Base-by-base conservation (phyloP, 2,888 invertebrate species). In the Nematopogon swammerdamellus region DNA sequence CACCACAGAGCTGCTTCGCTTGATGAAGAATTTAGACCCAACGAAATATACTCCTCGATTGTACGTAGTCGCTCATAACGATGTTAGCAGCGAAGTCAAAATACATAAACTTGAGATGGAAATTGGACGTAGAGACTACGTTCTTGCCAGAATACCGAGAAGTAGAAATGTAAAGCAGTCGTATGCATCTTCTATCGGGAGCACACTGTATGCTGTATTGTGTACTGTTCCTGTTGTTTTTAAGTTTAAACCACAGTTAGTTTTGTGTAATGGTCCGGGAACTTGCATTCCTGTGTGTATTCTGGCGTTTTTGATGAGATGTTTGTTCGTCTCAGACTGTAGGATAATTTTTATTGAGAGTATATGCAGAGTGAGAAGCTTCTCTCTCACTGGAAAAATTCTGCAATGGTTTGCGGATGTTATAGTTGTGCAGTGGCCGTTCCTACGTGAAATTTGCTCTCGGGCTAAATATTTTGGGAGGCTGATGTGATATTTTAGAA, bases 181-280 rank as follows among this genome's bases (percentile, higher is more conserved):
- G 1, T 97, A 89, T 68, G 51, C 88, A 1, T 86, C 90, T 36
- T 89, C 94, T 16, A 62, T 95, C 44, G 82, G 87, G 56, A 91
- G 91, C 46, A 96, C 96, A 2, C 19, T 92, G 0, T 73, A 83
- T 65, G 87, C 96, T 1, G 79, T 84, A n/a, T 52, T 89, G 1
- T 79, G 81, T 58, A 85, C 88, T 49, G 65, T 92, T 59, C 89
- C 89, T 51, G 58, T 92, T 16, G 70, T 95, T 29, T 80, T 85
- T 58, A 80, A 71, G 47, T 82, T 86, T 58, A 83, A 82, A 55
- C 97, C 97, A 1, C 86, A 94, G 67, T 65, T 96, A 57, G 83
- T 95, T 58, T 72, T 95, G 46, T 95, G 92, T 70, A 97, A 98
- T 77, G 98, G 99, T 0, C 98, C 98, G 44, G 97, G 97, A 6